Evolutionary conservation across 2,797 vertebrate species (phyloP).

Genomic region (Sebastes variabilis): DNA sequence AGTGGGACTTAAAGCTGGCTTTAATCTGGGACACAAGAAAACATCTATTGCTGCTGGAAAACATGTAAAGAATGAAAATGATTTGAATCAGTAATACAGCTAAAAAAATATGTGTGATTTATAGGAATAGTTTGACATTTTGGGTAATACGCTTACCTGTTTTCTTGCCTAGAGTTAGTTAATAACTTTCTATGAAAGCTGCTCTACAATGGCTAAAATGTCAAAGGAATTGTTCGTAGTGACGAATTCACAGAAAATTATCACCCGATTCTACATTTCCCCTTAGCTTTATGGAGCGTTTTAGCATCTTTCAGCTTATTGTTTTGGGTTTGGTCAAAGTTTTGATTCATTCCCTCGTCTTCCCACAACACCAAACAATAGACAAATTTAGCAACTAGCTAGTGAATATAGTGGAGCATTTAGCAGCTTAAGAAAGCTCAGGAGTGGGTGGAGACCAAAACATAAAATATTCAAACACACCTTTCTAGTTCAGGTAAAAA

Average conservation of each 20-base stretch:
- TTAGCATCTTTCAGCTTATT: not conserved
- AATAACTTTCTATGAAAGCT: not conserved
- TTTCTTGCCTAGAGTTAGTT: not conserved
- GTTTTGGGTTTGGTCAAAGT: not conserved
- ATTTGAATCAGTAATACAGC: not conserved
- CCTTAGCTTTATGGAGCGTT: no score
- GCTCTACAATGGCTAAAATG: not conserved
- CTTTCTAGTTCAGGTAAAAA: rapidly evolving
- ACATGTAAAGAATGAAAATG: not conserved
- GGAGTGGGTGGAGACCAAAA: not conserved
- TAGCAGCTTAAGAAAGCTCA: not conserved
- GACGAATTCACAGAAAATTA: not conserved
- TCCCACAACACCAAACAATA: no score
- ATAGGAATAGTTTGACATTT: not conserved
- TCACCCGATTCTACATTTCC: not conserved
- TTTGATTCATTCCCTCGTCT: no score
- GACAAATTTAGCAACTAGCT: no score
- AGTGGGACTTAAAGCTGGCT: not conserved
- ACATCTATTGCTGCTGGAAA: not conserved
- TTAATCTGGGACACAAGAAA: slow-evolving; percentile 16
- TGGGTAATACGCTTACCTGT: not conserved
- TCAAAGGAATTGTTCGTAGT: not conserved
- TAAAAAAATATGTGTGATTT: not conserved
- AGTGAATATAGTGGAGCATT: no score
- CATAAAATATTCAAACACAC: not conserved